phyloP scores from a whole-genome alignment of 1,140 invertebrate genomes.

The Myzus persicae region DNA sequence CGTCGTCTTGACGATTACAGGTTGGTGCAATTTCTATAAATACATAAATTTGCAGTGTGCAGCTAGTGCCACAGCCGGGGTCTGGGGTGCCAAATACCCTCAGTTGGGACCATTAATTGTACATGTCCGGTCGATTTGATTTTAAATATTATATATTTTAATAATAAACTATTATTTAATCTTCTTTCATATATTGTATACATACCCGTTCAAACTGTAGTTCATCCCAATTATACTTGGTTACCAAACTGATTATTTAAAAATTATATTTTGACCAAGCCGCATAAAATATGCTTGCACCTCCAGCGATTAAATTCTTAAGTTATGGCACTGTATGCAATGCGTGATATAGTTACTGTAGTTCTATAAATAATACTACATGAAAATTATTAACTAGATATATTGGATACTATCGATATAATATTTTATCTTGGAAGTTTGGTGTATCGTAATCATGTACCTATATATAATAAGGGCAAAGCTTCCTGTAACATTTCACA shows the following conservation, averaged over 20 bases:
- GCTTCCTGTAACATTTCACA: neutral
- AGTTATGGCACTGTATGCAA: neutral
- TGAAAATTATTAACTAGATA: neutral
- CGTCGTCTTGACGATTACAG: conserved; percentile 15
- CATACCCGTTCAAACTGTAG: neutral
- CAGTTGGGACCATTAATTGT: no score
- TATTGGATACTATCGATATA: neutral
- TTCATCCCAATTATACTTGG: no score
- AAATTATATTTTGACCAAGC: neutral
- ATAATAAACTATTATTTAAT: neutral
- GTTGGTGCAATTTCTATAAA: neutral
- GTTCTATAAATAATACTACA: neutral
- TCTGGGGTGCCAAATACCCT: neutral
- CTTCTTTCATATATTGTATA: neutral
- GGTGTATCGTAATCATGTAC: neutral
- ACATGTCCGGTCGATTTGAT: neutral
- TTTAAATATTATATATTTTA: neutral
- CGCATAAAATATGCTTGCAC: neutral
- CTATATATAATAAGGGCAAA: neutral
- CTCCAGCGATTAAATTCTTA: neutral
- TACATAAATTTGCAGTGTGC: neutral
- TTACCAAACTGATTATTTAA: neutral
- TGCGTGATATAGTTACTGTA: neutral
- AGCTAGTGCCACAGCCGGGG: neutral
- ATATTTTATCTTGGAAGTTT: neutral